Conservation (phyloP, 2,797 vertebrate genomes). For the Nyctibius grandis region DNA sequence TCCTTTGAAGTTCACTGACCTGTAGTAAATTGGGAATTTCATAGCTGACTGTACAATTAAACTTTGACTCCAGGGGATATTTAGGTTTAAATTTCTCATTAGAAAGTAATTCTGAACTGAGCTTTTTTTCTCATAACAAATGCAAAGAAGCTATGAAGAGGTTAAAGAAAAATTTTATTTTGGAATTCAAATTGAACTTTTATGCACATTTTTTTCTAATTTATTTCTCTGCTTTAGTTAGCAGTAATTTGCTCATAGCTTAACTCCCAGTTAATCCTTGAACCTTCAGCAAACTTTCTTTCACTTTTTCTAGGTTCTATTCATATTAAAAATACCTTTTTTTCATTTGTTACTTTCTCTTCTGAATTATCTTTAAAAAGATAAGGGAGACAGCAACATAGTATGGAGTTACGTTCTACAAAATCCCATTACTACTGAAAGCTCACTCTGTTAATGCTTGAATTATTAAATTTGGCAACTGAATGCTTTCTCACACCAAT, state of each 20-base stretch:
- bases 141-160: neutral
- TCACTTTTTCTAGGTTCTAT: neutral
- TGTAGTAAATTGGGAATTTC: slow-evolving; percentile 14
- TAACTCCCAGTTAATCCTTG: neutral
- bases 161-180: neutral
- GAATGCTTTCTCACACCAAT: neutral
- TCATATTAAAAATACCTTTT: neutral
- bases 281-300: neutral
- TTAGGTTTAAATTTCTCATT: slow-evolving; percentile 20
- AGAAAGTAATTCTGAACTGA: neutral
- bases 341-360: neutral
- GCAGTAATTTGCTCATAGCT: neutral
- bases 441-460: neutral
- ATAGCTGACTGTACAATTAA: neutral
- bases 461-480: neutral
- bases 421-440: neutral
- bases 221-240: neutral
- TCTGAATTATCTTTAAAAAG: neutral
- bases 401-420: neutral
- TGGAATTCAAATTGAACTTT: neutral
- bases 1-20: slow-evolving; percentile 4
- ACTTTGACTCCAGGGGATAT: neutral
- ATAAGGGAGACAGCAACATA: neutral
- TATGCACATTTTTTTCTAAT: neutral
- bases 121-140: neutral